Evolutionary conservation across 2,113 vertebrate genomes (phyloP).

Genomic region (Cinclus cinclus): DNA sequence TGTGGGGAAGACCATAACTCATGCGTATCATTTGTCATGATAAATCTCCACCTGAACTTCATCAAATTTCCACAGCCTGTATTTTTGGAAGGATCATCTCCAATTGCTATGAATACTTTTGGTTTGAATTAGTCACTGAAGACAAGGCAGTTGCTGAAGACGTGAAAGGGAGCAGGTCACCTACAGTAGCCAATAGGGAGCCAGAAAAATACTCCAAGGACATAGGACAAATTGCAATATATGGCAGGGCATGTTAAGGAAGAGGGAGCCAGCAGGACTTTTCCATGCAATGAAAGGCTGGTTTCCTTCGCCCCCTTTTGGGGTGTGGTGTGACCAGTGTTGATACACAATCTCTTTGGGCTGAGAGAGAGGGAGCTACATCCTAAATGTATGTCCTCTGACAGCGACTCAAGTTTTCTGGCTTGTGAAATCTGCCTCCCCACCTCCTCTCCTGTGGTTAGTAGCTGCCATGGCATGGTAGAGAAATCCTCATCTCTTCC

Average conservation of each 20-base stretch:
- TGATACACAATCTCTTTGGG: not conserved
- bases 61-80: not conserved
- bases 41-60: not conserved
- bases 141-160: not conserved
- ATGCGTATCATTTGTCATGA: rapidly evolving
- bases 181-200: not conserved
- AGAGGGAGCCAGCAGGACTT: not conserved
- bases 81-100: not conserved
- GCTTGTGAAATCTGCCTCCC: not conserved
- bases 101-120: not conserved
- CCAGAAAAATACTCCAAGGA: not conserved
- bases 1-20: not conserved
- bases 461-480: too few relatives aligned
- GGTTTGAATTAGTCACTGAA: not conserved
- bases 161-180: not conserved
- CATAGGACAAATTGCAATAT: not conserved
- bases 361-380: not conserved
- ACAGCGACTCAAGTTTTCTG: not conserved
- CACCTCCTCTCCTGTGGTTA: not conserved
- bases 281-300: not conserved
- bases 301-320: not conserved
- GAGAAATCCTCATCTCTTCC: not conserved
- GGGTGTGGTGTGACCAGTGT: not conserved
- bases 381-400: not conserved
- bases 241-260: not conserved